Percentiles rank a stretch among this genome's conserved stretches.
These are phyloP conservation scores for Cephalopholis sonnerati DNA, from an alignment of 2,113 vertebrate species.

Conservation along the genomic window DNA sequence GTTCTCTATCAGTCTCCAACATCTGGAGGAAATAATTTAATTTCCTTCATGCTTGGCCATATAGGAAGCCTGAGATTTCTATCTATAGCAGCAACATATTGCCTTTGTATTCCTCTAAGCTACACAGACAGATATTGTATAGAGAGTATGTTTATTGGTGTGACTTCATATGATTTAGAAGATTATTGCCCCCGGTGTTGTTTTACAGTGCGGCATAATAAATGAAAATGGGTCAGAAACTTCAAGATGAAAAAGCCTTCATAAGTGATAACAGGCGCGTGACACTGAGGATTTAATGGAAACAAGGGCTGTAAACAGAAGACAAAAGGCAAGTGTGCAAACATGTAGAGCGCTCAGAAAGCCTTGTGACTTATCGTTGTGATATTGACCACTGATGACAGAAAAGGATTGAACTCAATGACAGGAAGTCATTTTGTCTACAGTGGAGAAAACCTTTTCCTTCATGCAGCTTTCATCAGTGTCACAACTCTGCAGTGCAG, in stretches of 20 bases:
- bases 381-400: slow-evolving; percentile 35
- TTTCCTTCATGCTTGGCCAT: slow-evolving; percentile 40
- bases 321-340: slow-evolving; percentile 13
- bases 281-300: neutral
- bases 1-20: slow-evolving; percentile 39
- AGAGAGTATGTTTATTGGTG: slow-evolving; percentile 26
- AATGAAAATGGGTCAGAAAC: slow-evolving; percentile 17
- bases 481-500: neutral
- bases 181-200: slow-evolving; percentile 12
- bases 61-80: slow-evolving; percentile 22
- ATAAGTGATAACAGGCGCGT: neutral
- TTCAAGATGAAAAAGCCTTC: neutral
- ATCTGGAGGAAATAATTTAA: slow-evolving; percentile 50
- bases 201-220: slow-evolving; percentile 19
- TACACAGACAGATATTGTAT: slow-evolving; percentile 32
- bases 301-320: neutral
- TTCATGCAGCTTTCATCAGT: slow-evolving; percentile 13
- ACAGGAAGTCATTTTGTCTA: slow-evolving; percentile 5
- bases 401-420: slow-evolving; percentile 4
- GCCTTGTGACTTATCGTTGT: neutral
- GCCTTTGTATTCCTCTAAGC: slow-evolving; percentile 40
- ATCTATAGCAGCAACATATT: slow-evolving; percentile 51
- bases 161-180: slow-evolving; percentile 25
- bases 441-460: slow-evolving; percentile 12
- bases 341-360: neutral